Conservation (phyloP, 2,797 vertebrate species). For the Molossus molossus region DNA sequence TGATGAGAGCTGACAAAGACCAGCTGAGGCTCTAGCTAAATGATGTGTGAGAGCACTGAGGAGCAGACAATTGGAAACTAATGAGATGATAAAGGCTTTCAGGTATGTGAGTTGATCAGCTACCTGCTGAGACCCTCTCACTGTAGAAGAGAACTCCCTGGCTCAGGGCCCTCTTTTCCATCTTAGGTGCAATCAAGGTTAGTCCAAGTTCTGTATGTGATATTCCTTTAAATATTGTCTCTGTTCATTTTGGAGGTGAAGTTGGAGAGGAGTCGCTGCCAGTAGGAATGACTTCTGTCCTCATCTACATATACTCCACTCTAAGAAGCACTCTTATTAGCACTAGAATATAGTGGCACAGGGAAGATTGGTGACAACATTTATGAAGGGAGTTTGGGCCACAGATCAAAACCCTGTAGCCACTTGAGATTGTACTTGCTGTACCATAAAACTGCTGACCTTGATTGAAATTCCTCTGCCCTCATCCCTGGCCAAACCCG, state of each 20-base stretch:
- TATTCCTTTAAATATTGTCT: slow-evolving; percentile 43
- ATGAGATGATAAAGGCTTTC: slow-evolving; percentile 85
- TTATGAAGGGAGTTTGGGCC: background rate
- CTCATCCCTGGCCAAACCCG: background rate
- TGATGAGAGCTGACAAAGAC: slow-evolving; percentile 84
- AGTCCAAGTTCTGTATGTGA: slow-evolving; percentile 45
- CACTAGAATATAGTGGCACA: background rate
- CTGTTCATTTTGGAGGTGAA: slow-evolving; percentile 45
- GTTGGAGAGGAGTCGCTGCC: background rate
- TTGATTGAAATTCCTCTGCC: background rate
- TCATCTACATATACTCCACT: background rate
- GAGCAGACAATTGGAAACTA: slow-evolving; percentile 83
- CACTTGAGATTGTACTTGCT: background rate
- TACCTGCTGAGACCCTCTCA: slow-evolving; percentile 72
- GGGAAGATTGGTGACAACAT: background rate
- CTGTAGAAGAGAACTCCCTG: slow-evolving; percentile 60
- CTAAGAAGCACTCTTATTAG: slow-evolving; percentile 40
- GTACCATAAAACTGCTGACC: background rate
- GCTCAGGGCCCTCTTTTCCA: slow-evolving; percentile 54
- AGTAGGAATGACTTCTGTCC: background rate
- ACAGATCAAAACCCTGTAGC: background rate
- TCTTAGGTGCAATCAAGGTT: slow-evolving; percentile 62
- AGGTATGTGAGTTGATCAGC: slow-evolving; percentile 83
- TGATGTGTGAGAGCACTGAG: slow-evolving; percentile 82
- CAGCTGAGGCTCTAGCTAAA: slow-evolving; percentile 83